A percentile compares a stretch with the other conserved stretches of the same genome.
Conservation (phyloP, 2,113 vertebrate species). For the Condylura cristata region DNA sequence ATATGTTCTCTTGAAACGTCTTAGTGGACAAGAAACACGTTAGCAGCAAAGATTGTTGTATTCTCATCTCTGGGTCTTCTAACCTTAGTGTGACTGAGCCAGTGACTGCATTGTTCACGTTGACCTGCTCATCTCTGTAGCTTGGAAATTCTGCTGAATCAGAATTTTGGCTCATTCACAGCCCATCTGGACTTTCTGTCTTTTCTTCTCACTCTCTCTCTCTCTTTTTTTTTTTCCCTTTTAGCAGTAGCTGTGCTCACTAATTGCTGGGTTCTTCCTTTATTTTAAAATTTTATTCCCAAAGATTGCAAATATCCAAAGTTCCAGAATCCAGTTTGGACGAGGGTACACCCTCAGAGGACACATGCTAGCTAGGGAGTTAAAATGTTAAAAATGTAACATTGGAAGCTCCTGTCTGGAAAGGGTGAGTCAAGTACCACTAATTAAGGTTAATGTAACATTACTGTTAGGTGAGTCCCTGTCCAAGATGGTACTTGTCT, state of each 20-base stretch:
- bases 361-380: not conserved
- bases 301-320: not conserved
- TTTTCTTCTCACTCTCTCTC: too few relatives aligned
- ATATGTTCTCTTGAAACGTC: not conserved
- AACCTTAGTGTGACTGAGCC: not conserved
- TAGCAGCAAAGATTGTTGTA: not conserved
- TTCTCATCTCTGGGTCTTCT: not conserved
- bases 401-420: not conserved
- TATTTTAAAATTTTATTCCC: not conserved
- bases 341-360: not conserved
- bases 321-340: not conserved
- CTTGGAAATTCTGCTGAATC: not conserved
- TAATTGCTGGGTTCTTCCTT: not conserved
- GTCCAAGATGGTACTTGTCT: not conserved
- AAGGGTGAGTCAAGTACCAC: not conserved
- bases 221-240: not conserved
- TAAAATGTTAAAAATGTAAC: not conserved
- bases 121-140: not conserved
- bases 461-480: not conserved
- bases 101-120: rapidly evolving
- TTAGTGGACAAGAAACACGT: not conserved
- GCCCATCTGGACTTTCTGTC: too few relatives aligned
- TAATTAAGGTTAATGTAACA: not conserved
- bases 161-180: not conserved
- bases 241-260: not conserved